Conservation (phyloP, 2,888 invertebrate genomes). For the Strigamia transsilvanica region DNA sequence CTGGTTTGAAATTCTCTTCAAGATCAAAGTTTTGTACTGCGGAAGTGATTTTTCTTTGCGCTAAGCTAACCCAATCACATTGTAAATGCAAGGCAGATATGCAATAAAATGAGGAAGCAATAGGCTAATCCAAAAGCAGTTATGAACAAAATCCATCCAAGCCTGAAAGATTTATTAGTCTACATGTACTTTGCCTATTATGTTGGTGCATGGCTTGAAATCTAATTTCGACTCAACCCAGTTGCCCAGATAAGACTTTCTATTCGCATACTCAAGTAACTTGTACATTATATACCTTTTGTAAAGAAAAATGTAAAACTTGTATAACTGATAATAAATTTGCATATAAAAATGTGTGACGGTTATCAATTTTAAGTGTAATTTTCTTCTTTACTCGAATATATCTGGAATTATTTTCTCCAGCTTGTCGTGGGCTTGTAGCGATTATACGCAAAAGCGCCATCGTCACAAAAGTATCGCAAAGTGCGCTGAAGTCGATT, state of each 20-base stretch:
- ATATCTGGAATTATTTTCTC: no score
- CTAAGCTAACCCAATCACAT: background rate
- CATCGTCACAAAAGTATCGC: no score
- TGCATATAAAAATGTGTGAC: background rate
- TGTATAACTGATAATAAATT: no score
- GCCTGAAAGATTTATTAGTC: slow-evolving; percentile 10
- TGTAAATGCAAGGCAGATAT: slow-evolving; percentile 15
- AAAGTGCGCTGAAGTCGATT: background rate
- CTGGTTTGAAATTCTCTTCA: background rate
- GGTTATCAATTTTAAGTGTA: no score
- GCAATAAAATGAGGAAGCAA: slow-evolving; percentile 20
- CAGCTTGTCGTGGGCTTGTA: no score
- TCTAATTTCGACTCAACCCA: slow-evolving; percentile 9
- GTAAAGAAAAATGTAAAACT: no score
- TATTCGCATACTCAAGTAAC: background rate
- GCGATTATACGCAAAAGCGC: no score
- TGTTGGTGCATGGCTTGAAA: slow-evolving; percentile 21
- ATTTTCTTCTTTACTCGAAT: no score
- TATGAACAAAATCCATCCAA: slow-evolving; percentile 21
- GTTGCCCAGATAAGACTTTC: background rate
- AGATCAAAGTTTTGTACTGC: background rate
- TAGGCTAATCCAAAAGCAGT: slow-evolving; percentile 21
- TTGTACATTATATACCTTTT: background rate
- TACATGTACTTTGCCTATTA: slow-evolving; percentile 23
- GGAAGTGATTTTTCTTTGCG: no score